These are phyloP conservation scores for Leptinotarsa tumamoca DNA, from an alignment of 2,888 invertebrate genomes.

Conservation along the genomic window DNA sequence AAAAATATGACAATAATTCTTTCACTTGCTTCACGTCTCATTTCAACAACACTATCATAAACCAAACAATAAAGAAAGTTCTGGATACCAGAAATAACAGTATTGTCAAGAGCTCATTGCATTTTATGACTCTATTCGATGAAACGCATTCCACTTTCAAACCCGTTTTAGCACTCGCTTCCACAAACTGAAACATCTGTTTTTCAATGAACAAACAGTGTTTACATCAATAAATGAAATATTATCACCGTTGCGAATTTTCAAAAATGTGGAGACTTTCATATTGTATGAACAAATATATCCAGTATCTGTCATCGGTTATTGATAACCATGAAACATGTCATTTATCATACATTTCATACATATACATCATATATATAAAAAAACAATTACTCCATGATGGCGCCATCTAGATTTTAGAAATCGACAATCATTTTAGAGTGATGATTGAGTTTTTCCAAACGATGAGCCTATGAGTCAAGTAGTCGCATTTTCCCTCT, in stretches of 20 bases:
- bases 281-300: neutral
- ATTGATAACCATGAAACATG: no score
- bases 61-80: constrained; percentile 38
- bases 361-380: no score
- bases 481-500: no score
- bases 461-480: no score
- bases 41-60: constrained; percentile 37
- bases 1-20: constrained; percentile 25
- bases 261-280: neutral
- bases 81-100: constrained; percentile 26
- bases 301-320: neutral
- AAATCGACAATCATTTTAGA: no score
- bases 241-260: neutral
- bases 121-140: constrained; percentile 25
- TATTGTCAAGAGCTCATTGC: constrained; percentile 27
- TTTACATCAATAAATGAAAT: constrained; percentile 9
- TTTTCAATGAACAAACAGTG: constrained; percentile 24
- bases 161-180: constrained; percentile 24
- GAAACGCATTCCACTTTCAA: constrained; percentile 23
- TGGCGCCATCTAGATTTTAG: no score
- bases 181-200: constrained; percentile 25
- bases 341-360: no score
- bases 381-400: no score
- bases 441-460: no score
- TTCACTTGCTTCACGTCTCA: constrained; percentile 27